Evolutionary conservation across 2,113 vertebrate species (phyloP).

Genomic region (Macrotus californicus): DNA sequence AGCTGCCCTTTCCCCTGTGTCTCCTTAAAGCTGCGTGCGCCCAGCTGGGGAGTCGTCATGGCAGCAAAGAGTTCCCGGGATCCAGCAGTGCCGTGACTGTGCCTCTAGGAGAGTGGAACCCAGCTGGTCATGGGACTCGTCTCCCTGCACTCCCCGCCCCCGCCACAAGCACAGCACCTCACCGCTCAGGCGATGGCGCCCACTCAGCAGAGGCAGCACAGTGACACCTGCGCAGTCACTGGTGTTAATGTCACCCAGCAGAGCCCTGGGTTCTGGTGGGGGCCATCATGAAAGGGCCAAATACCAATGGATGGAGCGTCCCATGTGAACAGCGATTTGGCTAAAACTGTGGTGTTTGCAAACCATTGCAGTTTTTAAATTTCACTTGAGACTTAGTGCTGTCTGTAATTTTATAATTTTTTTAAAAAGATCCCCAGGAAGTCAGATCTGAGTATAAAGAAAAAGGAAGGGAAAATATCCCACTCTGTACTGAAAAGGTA

Average conservation of each 20-base stretch:
- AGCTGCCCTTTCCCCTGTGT: not conserved
- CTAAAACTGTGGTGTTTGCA: not conserved
- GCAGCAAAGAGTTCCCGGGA: not conserved
- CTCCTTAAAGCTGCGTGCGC: not conserved
- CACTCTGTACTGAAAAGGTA: not conserved
- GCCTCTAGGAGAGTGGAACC: not conserved
- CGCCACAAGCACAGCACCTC: not conserved
- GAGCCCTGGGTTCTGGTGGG: fast-evolving
- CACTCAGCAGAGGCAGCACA: not conserved
- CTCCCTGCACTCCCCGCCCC: not conserved
- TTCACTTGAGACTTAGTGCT: not conserved
- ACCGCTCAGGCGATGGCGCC: too few species aligned
- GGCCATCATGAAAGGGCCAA: not conserved
- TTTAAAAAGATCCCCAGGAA: not conserved
- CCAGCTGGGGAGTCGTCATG: not conserved
- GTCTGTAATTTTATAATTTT: not conserved
- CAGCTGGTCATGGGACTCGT: not conserved
- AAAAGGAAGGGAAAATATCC: not conserved
- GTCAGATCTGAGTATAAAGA: not conserved
- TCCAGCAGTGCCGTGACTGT: too few species aligned
- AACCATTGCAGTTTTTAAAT: not conserved
- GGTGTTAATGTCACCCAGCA: not conserved
- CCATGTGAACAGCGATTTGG: not conserved
- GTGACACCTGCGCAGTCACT: fast-evolving
- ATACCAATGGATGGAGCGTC: not conserved